phyloP scores from a whole-genome alignment of 2,888 invertebrate genomes.

The Herminia tarsipennalis region DNA sequence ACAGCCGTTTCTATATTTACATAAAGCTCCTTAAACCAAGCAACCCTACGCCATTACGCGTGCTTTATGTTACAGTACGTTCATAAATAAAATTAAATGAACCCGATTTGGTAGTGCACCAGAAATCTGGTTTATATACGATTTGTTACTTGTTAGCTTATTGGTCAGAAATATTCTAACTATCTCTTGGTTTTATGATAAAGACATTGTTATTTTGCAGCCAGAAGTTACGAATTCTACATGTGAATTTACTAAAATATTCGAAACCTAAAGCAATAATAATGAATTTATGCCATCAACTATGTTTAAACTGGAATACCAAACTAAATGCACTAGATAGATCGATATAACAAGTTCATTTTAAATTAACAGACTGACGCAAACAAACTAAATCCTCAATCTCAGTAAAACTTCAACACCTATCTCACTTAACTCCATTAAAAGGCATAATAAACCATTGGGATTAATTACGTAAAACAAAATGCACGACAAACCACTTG shows the following conservation, averaged over 20 bases:
- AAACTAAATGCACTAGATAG: not conserved
- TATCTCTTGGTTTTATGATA: not conserved
- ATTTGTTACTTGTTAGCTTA: not conserved
- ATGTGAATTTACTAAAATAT: too few relatives aligned
- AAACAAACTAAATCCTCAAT: constrained; percentile 44
- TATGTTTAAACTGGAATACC: not conserved
- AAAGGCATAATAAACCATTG: constrained; percentile 27
- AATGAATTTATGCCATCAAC: not conserved
- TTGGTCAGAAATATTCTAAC: too few relatives aligned
- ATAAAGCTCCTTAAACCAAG: too few relatives aligned
- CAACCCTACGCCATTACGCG: constrained; percentile 6
- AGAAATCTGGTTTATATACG: not conserved
- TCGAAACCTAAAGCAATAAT: too few relatives aligned
- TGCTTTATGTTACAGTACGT: constrained; percentile 23
- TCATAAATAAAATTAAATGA: constrained; percentile 39
- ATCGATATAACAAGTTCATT: constrained; percentile 5
- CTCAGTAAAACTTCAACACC: constrained; percentile 46
- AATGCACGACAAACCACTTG: constrained; percentile 43
- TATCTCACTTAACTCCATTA: constrained; percentile 17
- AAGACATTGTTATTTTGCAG: too few relatives aligned
- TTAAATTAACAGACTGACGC: constrained; percentile 20
- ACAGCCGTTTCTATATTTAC: too few relatives aligned
- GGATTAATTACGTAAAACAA: constrained; percentile 32
- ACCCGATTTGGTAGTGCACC: constrained; percentile 24
- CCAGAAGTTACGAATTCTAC: too few relatives aligned